Percentiles rank a stretch among this genome's conserved stretches.
These are phyloP conservation scores for Diloba caeruleocephala DNA, from an alignment of 2,888 invertebrate species.

Conservation along the genomic window DNA sequence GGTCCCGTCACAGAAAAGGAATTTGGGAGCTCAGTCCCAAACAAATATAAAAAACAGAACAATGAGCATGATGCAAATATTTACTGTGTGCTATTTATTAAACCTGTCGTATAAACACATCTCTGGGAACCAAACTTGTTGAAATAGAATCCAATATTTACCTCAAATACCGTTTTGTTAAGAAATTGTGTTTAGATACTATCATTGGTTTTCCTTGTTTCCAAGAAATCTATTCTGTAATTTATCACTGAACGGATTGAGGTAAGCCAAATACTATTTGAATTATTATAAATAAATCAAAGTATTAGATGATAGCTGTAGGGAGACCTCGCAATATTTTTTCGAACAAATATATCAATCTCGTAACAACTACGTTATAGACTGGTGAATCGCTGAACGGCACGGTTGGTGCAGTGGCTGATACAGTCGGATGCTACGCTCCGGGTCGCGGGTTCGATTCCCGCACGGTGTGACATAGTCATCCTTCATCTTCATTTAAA, in stretches of 20 bases:
- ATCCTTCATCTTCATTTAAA: too few species aligned
- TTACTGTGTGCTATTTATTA: constrained; percentile 24
- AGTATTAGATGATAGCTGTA: too few species aligned
- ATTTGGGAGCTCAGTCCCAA: constrained; percentile 8
- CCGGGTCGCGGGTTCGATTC: too few species aligned
- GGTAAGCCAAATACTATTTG: not conserved
- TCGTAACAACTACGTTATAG: too few species aligned
- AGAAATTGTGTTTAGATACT: not conserved
- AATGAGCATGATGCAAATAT: constrained; percentile 25
- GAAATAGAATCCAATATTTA: too few species aligned
- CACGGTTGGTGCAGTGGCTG: too few species aligned
- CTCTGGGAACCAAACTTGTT: constrained; percentile 11
- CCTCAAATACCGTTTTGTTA: not conserved
- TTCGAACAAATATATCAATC: too few species aligned
- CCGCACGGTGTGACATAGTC: too few species aligned
- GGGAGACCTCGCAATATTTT: too few species aligned
- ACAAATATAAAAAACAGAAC: constrained; percentile 27
- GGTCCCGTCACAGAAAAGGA: not conserved
- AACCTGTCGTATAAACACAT: constrained; percentile 2
- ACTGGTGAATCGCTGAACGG: too few species aligned
- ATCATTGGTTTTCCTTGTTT: not conserved
- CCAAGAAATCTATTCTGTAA: constrained; percentile 1
- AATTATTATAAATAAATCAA: too few species aligned
- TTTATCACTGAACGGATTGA: not conserved
- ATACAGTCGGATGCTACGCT: too few species aligned